Conservation (phyloP, 2,888 invertebrate species). For the Athripsodes cinereus region DNA sequence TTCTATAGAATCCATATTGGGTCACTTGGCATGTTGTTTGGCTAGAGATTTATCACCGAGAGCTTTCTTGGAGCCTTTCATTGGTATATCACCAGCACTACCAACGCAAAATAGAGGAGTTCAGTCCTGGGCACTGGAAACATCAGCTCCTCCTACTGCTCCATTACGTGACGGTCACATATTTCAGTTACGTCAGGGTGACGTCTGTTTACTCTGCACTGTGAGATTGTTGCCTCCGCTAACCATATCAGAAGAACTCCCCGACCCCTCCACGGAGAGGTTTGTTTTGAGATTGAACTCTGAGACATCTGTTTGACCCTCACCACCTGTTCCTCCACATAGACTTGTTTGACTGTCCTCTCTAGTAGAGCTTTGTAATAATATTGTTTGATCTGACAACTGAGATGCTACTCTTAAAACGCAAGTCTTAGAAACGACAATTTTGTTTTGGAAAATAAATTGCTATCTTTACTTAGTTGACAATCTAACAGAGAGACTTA, state of each 20-base stretch:
- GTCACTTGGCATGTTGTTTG: slow-evolving; percentile 85
- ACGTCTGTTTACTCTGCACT: slow-evolving; percentile 84
- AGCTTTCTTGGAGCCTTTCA: slow-evolving; percentile 92
- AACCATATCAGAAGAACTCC: slow-evolving; percentile 90
- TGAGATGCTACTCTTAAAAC: no score
- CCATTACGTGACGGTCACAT: slow-evolving; percentile 76
- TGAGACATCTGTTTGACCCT: slow-evolving; percentile 89
- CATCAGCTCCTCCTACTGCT: slow-evolving; percentile 84
- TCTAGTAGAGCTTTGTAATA: no score
- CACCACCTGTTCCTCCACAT: slow-evolving; percentile 19
- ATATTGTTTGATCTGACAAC: no score
- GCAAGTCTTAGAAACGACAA: no score
- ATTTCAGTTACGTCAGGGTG: slow-evolving; percentile 90
- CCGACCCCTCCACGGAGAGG: slow-evolving; percentile 92
- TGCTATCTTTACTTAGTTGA: no score
- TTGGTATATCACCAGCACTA: slow-evolving; percentile 78
- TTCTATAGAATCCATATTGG: slow-evolving; percentile 87
- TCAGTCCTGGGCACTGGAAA: slow-evolving; percentile 96
- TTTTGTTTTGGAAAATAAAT: no score
- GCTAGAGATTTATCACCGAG: slow-evolving; percentile 91
- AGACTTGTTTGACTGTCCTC: slow-evolving; percentile 17
- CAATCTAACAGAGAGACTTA: no score
- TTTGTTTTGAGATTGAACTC: slow-evolving; percentile 92
- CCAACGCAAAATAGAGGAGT: slow-evolving; percentile 72
- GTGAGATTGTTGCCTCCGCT: slow-evolving; percentile 87